Percentiles rank a stretch among this genome's conserved stretches.
These are phyloP conservation scores for Agapornis roseicollis DNA, from an alignment of 2,113 vertebrate genomes.

Conservation along the genomic window DNA sequence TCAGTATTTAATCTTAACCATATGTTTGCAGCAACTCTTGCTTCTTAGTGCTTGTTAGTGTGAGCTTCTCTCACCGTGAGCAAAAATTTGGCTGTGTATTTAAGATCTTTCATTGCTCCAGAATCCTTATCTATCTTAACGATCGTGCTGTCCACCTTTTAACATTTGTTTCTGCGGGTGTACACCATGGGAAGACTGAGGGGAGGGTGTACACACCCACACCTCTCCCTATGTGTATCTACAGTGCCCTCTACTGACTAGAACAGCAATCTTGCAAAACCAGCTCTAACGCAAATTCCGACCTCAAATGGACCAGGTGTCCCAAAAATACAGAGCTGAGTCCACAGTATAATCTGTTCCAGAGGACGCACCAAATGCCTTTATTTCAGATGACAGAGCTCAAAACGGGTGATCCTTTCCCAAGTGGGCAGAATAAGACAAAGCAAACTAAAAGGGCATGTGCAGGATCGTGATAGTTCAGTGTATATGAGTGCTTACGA, in stretches of 20 bases:
- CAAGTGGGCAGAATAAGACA: neutral
- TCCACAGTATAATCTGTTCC: neutral
- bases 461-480: neutral
- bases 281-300: neutral
- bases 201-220: too few relatives aligned
- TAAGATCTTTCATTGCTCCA: neutral
- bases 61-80: neutral
- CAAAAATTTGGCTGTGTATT: neutral
- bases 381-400: neutral
- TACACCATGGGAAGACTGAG: rapidly evolving
- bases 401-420: neutral
- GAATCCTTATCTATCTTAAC: neutral
- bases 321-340: neutral
- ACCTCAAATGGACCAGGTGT: neutral
- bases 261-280: neutral
- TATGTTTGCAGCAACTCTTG: neutral
- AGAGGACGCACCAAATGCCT: neutral
- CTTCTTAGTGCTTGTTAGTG: neutral
- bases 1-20: neutral
- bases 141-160: neutral
- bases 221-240: neutral
- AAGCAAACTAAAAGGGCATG: rapidly evolving
- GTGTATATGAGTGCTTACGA: rapidly evolving
- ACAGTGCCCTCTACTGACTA: neutral
- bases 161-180: rapidly evolving